Base-by-base conservation (phyloP, 2,888 invertebrate genomes). In the Geophilus truncorum region DNA sequence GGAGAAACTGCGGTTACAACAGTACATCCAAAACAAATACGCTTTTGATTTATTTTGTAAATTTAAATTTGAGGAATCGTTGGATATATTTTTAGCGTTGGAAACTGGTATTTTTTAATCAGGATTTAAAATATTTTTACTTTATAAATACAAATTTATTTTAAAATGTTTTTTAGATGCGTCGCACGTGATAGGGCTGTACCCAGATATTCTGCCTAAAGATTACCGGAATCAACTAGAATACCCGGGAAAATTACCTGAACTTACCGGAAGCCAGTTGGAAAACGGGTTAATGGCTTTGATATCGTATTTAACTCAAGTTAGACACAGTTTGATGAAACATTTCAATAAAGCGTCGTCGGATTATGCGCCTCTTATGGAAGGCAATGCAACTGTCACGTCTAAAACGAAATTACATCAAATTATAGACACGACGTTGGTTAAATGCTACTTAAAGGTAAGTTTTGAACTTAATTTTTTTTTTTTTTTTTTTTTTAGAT, bases 371-470 rank as follows among this genome's bases (percentile, higher is more conserved):
- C 86, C 88, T 21, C 87, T 88, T 62, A 83, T 84, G 84, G 87
- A 88, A 81, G 87, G 87, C 18, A 87, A 85, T 86, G 81, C 87
- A 84, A 84, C 88, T 23, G 86, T 89, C 80, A 90, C 89, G 84
- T 89, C 91, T 0, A 91, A 90, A 10, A 90, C 91, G 82, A 91
- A 92, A 83, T 88, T 94, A 32, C 87, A 97, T 81, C 96, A 97
- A 87, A 93, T 98, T 80, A 97, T 99, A 82, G 99, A 99, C 86
- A 99, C 98, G 0, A 98, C 98, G 0, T 89, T 99, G 79, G 89
- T 99, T 10, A 98, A 98, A 87, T 98, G 98, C 86, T 99, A 98
- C 88, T 90, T 99, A 81, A 94, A 95, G 91, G 95, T 93, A 87
- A 84, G 83, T 84, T 70, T 70, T 77, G n/a, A n/a, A n/a, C n/a